Percentiles rank a stretch among this genome's conserved stretches.
phyloP scores from a whole-genome alignment of 2,888 invertebrate genomes.

The Euzophera pinguis region DNA sequence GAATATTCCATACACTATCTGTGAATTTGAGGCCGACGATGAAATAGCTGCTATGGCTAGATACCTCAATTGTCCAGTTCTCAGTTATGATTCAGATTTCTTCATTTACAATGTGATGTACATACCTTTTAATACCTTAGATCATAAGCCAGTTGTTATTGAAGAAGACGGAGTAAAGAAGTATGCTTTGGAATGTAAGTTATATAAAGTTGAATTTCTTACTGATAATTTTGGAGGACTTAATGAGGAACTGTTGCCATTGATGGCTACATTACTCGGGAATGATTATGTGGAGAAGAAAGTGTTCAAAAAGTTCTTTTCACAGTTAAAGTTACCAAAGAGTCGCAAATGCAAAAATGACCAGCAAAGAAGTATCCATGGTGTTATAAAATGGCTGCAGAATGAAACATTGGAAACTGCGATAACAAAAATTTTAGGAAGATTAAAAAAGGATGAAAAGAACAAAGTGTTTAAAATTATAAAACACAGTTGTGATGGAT shows the following conservation, averaged over 20 bases:
- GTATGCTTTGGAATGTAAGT: slow-evolving; percentile 81
- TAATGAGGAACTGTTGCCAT: slow-evolving; percentile 83
- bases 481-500: slow-evolving; percentile 82
- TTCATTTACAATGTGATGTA: slow-evolving; percentile 92
- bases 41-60: slow-evolving; percentile 91
- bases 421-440: slow-evolving; percentile 82
- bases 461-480: slow-evolving; percentile 78
- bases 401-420: slow-evolving; percentile 85
- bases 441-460: slow-evolving; percentile 79
- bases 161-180: slow-evolving; percentile 43
- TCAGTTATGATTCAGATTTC: slow-evolving; percentile 97
- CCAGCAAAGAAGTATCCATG: slow-evolving; percentile 84
- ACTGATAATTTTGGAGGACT: slow-evolving; percentile 83
- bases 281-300: slow-evolving; percentile 91
- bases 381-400: slow-evolving; percentile 87
- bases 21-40: slow-evolving; percentile 94
- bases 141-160: slow-evolving; percentile 60
- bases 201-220: slow-evolving; percentile 86
- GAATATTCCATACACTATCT: slow-evolving; percentile 83
- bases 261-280: slow-evolving; percentile 91
- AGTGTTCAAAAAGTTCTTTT: slow-evolving; percentile 85
- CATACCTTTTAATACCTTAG: slow-evolving; percentile 86
- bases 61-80: slow-evolving; percentile 88
- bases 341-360: slow-evolving; percentile 75
- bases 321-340: slow-evolving; percentile 81